Conservation (phyloP, 2,797 vertebrate genomes). For the Gobio occitaniae region DNA sequence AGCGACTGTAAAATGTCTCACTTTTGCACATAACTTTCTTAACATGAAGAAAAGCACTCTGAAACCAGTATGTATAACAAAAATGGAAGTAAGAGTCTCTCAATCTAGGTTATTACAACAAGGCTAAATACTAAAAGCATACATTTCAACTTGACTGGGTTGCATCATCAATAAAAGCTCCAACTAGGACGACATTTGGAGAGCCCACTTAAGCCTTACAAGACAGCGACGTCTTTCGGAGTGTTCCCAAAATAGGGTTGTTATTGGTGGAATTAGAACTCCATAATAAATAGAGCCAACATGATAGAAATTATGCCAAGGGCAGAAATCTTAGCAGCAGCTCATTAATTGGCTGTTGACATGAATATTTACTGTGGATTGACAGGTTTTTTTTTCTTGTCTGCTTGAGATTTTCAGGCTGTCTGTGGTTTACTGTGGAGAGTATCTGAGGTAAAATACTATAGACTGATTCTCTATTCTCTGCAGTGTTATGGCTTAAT, state of each 20-base stretch:
- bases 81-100: background rate
- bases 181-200: constrained; percentile 67
- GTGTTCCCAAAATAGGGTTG: constrained; percentile 56
- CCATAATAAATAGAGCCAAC: constrained; percentile 69
- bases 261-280: constrained; percentile 67
- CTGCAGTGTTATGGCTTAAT: constrained; percentile 57
- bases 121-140: constrained; percentile 42
- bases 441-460: constrained; percentile 68
- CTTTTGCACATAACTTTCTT: background rate
- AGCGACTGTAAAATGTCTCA: background rate
- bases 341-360: constrained; percentile 75
- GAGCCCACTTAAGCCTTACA: constrained; percentile 60
- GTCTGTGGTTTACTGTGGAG: constrained; percentile 73
- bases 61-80: background rate
- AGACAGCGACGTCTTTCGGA: constrained; percentile 61
- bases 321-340: constrained; percentile 66
- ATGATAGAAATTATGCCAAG: constrained; percentile 72
- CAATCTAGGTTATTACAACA: constrained; percentile 21
- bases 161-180: constrained; percentile 56
- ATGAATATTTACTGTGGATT: constrained; percentile 80
- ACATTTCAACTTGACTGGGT: constrained; percentile 57
- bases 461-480: constrained; percentile 66
- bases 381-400: constrained; percentile 58
- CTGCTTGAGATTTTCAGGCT: constrained; percentile 74
- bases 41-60: background rate